Evolutionary conservation across 2,888 invertebrate species (phyloP).

Genomic region (Formica aserva): DNA sequence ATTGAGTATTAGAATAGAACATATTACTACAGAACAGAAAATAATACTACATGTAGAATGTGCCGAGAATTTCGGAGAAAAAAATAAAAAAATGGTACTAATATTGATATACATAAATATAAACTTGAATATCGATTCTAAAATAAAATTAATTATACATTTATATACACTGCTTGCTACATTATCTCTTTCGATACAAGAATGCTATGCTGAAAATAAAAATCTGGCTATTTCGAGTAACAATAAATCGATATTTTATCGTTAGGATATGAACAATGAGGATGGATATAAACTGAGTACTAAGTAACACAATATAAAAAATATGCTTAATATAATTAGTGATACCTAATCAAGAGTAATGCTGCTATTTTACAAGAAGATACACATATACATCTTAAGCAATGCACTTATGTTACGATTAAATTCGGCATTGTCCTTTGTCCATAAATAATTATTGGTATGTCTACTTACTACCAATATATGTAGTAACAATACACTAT

Average conservation of each 20-base stretch:
- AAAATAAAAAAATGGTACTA: slow-evolving; percentile 15
- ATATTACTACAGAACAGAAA: background rate
- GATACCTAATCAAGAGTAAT: slow-evolving; percentile 83
- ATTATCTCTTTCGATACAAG: slow-evolving; percentile 1
- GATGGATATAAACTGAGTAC: slow-evolving; percentile 79
- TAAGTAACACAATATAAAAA: slow-evolving; percentile 83
- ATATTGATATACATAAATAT: slow-evolving; percentile 15
- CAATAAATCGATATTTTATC: slow-evolving; percentile 2
- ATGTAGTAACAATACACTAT: slow-evolving; percentile 71
- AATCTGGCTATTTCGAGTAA: background rate
- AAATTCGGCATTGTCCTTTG: slow-evolving; percentile 71
- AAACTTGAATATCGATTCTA: background rate
- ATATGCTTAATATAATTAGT: slow-evolving; percentile 85
- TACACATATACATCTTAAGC: slow-evolving; percentile 81
- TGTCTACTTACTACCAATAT: slow-evolving; percentile 74
- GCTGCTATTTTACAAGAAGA: slow-evolving; percentile 84
- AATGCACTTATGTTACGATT: slow-evolving; percentile 75
- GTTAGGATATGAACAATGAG: slow-evolving; percentile 61
- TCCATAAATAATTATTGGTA: slow-evolving; percentile 75
- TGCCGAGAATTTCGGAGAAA: slow-evolving; percentile 14
- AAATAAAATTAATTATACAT: slow-evolving; percentile 9
- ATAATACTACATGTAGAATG: background rate
- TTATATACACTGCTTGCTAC: slow-evolving; percentile 3
- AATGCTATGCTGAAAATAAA: slow-evolving; percentile 19
- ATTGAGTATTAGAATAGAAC: slow-evolving; percentile 38